Evolutionary conservation across 35 echinoderm and acorn worm genomes (phyloP).

Genomic region (Ophioderma brevispina): DNA sequence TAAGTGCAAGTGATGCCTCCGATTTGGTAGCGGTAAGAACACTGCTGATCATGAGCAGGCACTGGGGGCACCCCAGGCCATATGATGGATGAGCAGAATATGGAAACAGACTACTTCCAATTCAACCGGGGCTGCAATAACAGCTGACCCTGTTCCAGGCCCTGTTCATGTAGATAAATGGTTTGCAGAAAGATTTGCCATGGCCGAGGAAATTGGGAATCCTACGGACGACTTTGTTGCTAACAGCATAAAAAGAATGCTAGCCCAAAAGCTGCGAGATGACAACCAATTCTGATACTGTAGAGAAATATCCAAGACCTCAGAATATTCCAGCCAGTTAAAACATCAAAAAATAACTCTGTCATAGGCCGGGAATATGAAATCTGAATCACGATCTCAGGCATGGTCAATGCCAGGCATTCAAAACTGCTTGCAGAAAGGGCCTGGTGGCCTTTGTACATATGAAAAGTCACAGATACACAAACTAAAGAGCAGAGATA

Average conservation of each 20-base stretch:
- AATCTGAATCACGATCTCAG: not conserved
- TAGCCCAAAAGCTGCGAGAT: not conserved
- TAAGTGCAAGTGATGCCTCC: too few species aligned
- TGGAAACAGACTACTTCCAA: too few species aligned
- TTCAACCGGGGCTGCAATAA: too few species aligned
- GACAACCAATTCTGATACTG: not conserved
- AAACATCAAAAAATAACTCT: conserved; percentile 38
- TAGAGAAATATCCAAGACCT: conserved; percentile 28
- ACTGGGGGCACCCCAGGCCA: too few species aligned
- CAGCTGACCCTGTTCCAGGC: too few species aligned
- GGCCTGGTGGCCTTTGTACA: too few species aligned
- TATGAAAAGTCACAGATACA: too few species aligned
- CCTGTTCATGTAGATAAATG: not conserved
- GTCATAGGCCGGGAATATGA: conserved; percentile 47
- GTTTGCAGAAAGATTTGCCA: not conserved
- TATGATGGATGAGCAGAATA: too few species aligned
- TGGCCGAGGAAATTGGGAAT: not conserved
- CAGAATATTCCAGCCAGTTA: not conserved
- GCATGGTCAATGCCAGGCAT: conserved; percentile 34
- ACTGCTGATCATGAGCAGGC: too few species aligned
- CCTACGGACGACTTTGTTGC: conserved; percentile 11
- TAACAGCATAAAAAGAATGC: conserved; percentile 15
- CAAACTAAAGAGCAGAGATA: too few species aligned
- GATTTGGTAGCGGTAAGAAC: too few species aligned
- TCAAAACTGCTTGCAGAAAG: conserved; percentile 44